Percentiles rank a stretch among this genome's conserved stretches.
These are phyloP conservation scores for Mantis religiosa DNA, from an alignment of 2,888 invertebrate species.

Conservation along the genomic window DNA sequence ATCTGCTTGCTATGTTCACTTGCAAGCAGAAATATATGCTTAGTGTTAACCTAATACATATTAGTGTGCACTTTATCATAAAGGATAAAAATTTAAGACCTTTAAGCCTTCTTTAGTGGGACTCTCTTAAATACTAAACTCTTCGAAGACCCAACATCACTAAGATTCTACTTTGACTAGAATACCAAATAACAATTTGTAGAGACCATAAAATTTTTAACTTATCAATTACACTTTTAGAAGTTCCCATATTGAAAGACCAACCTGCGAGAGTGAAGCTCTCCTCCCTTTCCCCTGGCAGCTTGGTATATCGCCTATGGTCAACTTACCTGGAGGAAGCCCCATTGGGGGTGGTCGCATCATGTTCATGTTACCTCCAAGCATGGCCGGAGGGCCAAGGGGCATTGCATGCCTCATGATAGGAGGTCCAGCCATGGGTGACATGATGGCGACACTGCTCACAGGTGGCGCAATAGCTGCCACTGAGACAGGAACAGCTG, in stretches of 20 bases:
- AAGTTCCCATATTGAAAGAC: neutral
- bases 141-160: neutral
- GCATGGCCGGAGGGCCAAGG: conserved; percentile 49
- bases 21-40: neutral
- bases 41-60: neutral
- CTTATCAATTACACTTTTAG: neutral
- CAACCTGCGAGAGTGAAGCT: neutral
- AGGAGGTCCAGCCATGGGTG: conserved; percentile 41
- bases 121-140: neutral
- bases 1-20: neutral
- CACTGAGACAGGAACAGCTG: conserved; percentile 47
- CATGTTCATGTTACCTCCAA: conserved; percentile 54
- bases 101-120: neutral
- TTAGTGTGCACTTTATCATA: neutral
- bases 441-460: conserved; percentile 33
- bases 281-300: neutral
- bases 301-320: neutral
- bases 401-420: conserved; percentile 51
- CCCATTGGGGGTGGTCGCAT: conserved; percentile 62
- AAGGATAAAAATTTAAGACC: neutral
- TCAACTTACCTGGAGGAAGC: conserved; percentile 61
- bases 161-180: neutral
- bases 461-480: conserved; percentile 50
- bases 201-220: neutral
- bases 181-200: neutral